phyloP scores from a whole-genome alignment of 2,797 vertebrate genomes.

The Dipus sagitta region DNA sequence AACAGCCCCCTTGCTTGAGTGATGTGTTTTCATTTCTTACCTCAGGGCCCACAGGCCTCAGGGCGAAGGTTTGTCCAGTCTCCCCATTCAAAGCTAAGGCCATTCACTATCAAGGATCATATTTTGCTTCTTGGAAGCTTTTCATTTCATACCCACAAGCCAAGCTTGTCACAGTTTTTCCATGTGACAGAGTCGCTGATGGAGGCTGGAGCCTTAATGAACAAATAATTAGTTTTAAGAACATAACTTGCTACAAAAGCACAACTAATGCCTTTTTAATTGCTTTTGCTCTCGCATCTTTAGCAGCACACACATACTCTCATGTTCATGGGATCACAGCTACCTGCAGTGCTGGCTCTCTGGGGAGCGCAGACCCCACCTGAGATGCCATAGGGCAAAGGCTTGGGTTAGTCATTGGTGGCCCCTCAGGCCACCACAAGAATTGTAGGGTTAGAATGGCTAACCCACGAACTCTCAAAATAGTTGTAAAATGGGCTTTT shows the following conservation, averaged over 20 bases:
- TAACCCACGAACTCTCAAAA: background rate
- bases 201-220: constrained; percentile 74
- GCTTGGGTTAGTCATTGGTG: background rate
- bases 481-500: background rate
- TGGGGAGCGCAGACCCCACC: background rate
- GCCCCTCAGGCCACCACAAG: background rate
- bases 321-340: background rate
- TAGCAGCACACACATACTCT: constrained; percentile 6
- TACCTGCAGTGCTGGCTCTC: background rate
- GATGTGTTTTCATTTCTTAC: constrained; percentile 9
- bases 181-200: constrained; percentile 55
- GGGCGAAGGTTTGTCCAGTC: background rate
- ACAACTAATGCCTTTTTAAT: constrained; percentile 79
- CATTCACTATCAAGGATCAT: background rate
- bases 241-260: constrained; percentile 59
- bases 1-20: no score
- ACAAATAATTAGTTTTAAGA: constrained; percentile 81
- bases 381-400: background rate
- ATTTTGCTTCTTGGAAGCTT: background rate
- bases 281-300: constrained; percentile 64
- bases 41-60: background rate
- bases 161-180: constrained; percentile 30
- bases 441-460: background rate
- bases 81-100: background rate
- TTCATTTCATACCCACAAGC: constrained; percentile 38